Evolutionary conservation across 2,113 vertebrate species (phyloP), one percentile per base, ranked within the genome.

Genomic region (Cyprinodon tularosa): DNA sequence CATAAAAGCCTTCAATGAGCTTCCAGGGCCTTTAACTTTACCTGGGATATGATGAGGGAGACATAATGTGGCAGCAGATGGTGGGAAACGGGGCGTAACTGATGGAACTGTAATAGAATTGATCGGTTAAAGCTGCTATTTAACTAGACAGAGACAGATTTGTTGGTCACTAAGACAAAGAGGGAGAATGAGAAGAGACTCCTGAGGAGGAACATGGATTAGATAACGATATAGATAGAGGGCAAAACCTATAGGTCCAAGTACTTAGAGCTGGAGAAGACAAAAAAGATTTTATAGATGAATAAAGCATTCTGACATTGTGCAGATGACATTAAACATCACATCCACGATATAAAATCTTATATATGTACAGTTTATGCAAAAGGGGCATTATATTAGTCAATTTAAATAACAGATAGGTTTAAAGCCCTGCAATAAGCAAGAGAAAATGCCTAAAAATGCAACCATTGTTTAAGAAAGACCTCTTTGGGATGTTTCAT

Each of bases 21-120:
- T 62, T 78, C 76, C 76, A 83, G 83, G 88, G 83, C 74, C 48
- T 59, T 88, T 89, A 92, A 77, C 77, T 85, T 89, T 85, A 84
- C 86, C 84, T 80, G 77, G 78, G 72, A 83, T 70, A 76, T 88
- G 87, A 87, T 77, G 87, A 86, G 84, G 68, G 83, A 88, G 89
- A 90, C 84, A 85, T 81, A 85, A 91, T 87, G 90, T 83, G 89
- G 86, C 87, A 91, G 86, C 87, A 85, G 86, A 89, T 78, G 86
- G 82, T 77, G 71, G 70, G 74, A 88, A 85, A 87, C 5, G 87
- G 86, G 83, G 81, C 17, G 77, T 91, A 88, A 93, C 87, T 88
- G 87, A 92, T 91, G 83, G 82, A 86, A 83, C 79, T 66, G 91
- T 90, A 86, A 90, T 83, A 82, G 92, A 91, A 93, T 88, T 89